Evolutionary conservation across 2,797 vertebrate genomes (phyloP), one percentile per base, ranked within the genome.

Genomic region (Mormyrops attenuatus): DNA sequence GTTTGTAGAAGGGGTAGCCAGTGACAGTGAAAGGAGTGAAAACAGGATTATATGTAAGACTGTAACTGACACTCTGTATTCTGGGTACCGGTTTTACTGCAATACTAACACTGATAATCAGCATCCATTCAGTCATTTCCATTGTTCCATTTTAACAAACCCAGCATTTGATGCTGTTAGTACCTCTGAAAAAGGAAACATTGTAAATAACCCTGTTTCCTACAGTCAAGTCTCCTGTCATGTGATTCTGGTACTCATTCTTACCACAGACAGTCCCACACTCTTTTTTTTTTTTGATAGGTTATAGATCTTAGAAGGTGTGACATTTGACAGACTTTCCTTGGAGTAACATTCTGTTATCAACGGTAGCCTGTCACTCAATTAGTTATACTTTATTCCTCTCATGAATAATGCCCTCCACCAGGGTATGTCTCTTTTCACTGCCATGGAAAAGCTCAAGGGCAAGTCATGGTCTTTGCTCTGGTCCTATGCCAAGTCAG

Each of bases 371-470:
- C 90, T 7, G n/a, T 90, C 90, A 90, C 90, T 89, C 89, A 91
- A 89, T 90, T 88, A 91, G 91, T 89, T 88, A 84, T 88, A 90
- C 91, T 88, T 93, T 63, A 63, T 47, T 90, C 90, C 15, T 17
- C 30, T 13, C 91, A 77, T 84, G 90, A 90, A 91, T 92, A 92
- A 91, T 89, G 90, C 88, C 89, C 86, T 80, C 92, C 93, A 93
- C 93, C 91, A 94, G 92, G n/a, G 26, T 34, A 85, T 0, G 26
- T 15, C 44, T 88, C 93, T 84, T 13, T 89, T 84, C 82, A 82
- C 92, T 91, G 47, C 22, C 8, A 26, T 63, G 80, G 57, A 13
- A 22, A 34, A 47, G 34, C 92, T 53, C 55, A 91, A 93, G 92
- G 91, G 85, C 47, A 50, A 88, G 34, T 87, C 88, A 88, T 89